Base-by-base conservation (phyloP, 92 coral and sea anemone genomes). In the Galaxea fascicularis region DNA sequence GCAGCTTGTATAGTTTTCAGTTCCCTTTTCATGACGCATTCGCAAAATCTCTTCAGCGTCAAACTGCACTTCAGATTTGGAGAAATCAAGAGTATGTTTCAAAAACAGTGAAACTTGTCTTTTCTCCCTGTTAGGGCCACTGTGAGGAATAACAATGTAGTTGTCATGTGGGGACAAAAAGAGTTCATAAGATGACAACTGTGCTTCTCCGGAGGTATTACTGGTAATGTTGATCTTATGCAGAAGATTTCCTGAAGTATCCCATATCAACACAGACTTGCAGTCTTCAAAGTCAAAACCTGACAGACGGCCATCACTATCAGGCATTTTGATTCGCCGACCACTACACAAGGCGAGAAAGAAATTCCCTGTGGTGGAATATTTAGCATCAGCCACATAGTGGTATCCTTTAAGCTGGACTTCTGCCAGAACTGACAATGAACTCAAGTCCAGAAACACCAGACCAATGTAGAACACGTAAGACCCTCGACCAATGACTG, bases 331-430 rank as follows among this genome's bases (percentile, higher is more conserved):
- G 27, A 67, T 47, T 53, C 60, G 84, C 64, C 66, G 84, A 29
- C 84, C 84, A 79, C 84, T 65, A n/a, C 84, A 79, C 62, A 79
- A 31, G 1, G 75, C 84, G n/a, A 65, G 29, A 30, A 79, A 79
- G 84, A 79, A 79, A 65, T 66, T 67, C 25, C 84, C 84, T 27
- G 1, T 15, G 5, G 30, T 25, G 30, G 84, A 79, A 66, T 79
- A 79, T 79, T 65, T 79, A 8, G 84, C 84, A 27, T 79, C 84
- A 25, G 84, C 74, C 25, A 79, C 84, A 79, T 31, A 79, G 52
- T 79, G 74, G 35, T 46, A 79, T 0, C 84, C 84, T 51, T 79
- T 79, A 10, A 79, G 75, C 52, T 79, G 65, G 0, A 39, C 54
- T 49, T 79, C 49, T 4, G 64, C 75, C 4, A 20, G 29, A 17